Base-by-base conservation (phyloP, 2,113 vertebrate species). In the Solea senegalensis region DNA sequence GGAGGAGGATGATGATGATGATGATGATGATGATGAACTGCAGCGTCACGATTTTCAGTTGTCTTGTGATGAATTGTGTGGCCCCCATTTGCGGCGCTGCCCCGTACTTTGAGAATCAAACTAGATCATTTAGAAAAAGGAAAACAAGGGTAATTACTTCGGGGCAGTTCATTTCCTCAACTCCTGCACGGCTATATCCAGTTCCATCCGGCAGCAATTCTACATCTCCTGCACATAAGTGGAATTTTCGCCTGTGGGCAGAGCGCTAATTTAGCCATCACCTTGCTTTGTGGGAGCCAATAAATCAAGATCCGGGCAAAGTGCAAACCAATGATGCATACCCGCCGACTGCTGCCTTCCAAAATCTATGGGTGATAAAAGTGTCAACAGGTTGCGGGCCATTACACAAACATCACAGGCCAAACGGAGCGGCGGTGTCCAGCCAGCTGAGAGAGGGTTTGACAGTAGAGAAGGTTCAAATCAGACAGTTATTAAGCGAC, bases 231-330 rank as follows among this genome's bases (percentile, higher is more conserved):
- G 68, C 76, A 82, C 87, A 80, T 86, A 85, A 84, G 91, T 88
- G 87, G 80, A 81, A 86, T 88, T 92, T 84, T 66, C 21, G 77
- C 88, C 86, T 80, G 60, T 63, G 82, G 90, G 79, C 86, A 76
- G 40, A 69, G 71, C 48, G 80, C 79, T 92, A 89, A 91, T 92
- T 92, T 91, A 82, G 78, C 88, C 86, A 89, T 81, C 81, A 88
- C 91, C 90, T 90, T 89, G 73, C 67, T 56, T 65, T 59, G 65
- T 49, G 65, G 79, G 61, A 65, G 85, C 76, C 79, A 53, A 92
- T 93, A 88, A 84, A 92, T 93, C 88, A 78, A 66, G 75, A 59
- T 59, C 68, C 59, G 54, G 7, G 76, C 71, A 71, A 83, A 82
- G 78, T 48, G 76, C 28, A 57, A 76, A 53, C 79, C 84, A 72